These are phyloP conservation scores for Ctena decussata DNA, from an alignment of 2,888 invertebrate genomes.

Conservation along the genomic window DNA sequence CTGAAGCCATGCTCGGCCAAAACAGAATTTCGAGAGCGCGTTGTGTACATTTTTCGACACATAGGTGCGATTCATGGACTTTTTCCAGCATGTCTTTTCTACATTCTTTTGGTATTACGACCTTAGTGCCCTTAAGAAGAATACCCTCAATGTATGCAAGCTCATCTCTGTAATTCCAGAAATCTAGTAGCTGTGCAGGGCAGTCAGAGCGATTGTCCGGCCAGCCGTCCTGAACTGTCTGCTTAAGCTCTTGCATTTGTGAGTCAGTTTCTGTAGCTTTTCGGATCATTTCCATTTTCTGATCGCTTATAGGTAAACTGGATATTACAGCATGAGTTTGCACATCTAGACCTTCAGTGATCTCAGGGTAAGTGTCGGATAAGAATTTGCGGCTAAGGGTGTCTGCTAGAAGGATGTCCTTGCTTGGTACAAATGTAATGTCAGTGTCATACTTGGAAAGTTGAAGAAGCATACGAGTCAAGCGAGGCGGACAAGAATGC, in stretches of 20 bases:
- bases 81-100: not conserved
- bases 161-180: conserved; percentile 9
- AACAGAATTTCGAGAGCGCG: not conserved
- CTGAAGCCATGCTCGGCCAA: not conserved
- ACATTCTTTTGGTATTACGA: not conserved
- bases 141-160: conserved; percentile 10
- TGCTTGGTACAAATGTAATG: conserved; percentile 35
- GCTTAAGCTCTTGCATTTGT: conserved; percentile 17
- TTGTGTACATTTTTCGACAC: not conserved
- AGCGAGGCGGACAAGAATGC: no score
- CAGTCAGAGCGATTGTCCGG: not conserved
- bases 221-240: conserved; percentile 18
- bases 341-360: conserved; percentile 21
- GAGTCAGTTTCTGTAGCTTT: conserved; percentile 7
- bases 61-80: not conserved
- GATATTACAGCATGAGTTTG: conserved; percentile 30
- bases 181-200: not conserved
- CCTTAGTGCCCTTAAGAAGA: not conserved
- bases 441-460: conserved; percentile 39
- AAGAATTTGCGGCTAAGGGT: conserved; percentile 38
- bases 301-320: conserved; percentile 20
- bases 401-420: conserved; percentile 49
- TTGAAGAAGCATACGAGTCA: no score
- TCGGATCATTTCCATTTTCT: conserved; percentile 13
- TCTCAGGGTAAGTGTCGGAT: conserved; percentile 21